These are phyloP conservation scores for Malacoctenus gilli DNA, from an alignment of 2,797 vertebrate genomes.

Conservation along the genomic window DNA sequence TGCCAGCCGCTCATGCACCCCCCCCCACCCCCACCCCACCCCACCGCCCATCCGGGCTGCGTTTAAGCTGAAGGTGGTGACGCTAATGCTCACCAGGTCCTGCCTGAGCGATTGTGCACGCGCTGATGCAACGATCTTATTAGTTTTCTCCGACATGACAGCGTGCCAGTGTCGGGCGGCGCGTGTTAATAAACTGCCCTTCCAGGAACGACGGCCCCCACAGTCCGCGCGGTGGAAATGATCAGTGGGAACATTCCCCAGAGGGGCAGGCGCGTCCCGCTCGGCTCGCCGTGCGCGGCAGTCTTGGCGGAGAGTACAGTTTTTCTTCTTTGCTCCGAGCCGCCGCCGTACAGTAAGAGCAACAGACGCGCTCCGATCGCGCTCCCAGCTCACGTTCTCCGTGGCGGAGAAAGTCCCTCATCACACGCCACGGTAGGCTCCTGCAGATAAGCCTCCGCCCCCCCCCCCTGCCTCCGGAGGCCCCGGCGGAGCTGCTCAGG, in stretches of 20 bases:
- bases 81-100: too few relatives aligned
- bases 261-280: slow-evolving; percentile 2
- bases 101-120: slow-evolving; percentile 28
- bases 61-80: too few relatives aligned
- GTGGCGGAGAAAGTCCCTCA: slow-evolving; percentile 46
- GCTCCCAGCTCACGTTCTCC: slow-evolving; percentile 3
- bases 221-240: slow-evolving; percentile 9
- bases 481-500: slow-evolving; percentile 64
- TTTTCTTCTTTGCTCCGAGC: slow-evolving; percentile 29
- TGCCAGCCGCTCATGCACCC: slow-evolving; percentile 9
- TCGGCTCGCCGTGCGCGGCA: slow-evolving; percentile 1
- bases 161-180: too few relatives aligned
- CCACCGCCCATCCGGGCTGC: too few relatives aligned
- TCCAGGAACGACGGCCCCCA: slow-evolving; percentile 5
- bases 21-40: too few relatives aligned
- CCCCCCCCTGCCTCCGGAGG: slow-evolving; percentile 14
- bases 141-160: slow-evolving; percentile 31
- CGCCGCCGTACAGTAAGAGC: slow-evolving; percentile 37
- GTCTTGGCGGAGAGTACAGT: slow-evolving; percentile 27
- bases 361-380: slow-evolving; percentile 2
- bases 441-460: slow-evolving; percentile 27
- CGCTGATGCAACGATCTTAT: slow-evolving; percentile 50
- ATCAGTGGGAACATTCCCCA: slow-evolving; percentile 19
- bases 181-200: too few relatives aligned
- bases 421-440: slow-evolving; percentile 31